Conservation (phyloP, 1,140 invertebrate species). For the Panagrolaimus sp. region DNA sequence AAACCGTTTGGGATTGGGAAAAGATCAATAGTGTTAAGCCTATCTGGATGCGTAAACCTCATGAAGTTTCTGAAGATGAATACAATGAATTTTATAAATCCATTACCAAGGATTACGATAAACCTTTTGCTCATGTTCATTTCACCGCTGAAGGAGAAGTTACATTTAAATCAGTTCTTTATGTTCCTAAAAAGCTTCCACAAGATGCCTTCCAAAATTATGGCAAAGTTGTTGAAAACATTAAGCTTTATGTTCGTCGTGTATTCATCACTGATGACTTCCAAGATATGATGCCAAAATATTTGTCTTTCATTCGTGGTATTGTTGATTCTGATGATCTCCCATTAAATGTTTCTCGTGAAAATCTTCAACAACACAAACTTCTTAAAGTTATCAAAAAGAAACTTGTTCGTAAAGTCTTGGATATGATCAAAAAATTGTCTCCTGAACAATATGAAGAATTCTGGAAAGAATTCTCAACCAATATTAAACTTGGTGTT, state of each 20-base stretch:
- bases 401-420: constrained; percentile 90
- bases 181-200: constrained; percentile 80
- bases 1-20: constrained; percentile 97
- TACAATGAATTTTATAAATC: constrained; percentile 90
- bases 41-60: constrained; percentile 88
- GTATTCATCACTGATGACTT: constrained; percentile 99
- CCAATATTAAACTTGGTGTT: constrained; percentile 91
- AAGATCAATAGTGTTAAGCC: constrained; percentile 76
- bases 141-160: constrained; percentile 98
- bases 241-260: constrained; percentile 88
- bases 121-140: constrained; percentile 77
- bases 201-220: constrained; percentile 89
- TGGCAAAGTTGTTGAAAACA: constrained; percentile 85
- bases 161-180: constrained; percentile 91
- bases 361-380: constrained; percentile 93
- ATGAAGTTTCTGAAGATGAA: constrained; percentile 78
- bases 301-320: constrained; percentile 85
- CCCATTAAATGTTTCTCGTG: constrained; percentile 92
- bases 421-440: constrained; percentile 96
- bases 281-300: constrained; percentile 98
- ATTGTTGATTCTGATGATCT: constrained; percentile 99
- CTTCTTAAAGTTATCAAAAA: constrained; percentile 98
- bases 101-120: constrained; percentile 81
- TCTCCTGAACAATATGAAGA: constrained; percentile 80
- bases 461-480: constrained; percentile 99